phyloP scores from a whole-genome alignment of 2,888 invertebrate species.

The Melipona bicolor region DNA sequence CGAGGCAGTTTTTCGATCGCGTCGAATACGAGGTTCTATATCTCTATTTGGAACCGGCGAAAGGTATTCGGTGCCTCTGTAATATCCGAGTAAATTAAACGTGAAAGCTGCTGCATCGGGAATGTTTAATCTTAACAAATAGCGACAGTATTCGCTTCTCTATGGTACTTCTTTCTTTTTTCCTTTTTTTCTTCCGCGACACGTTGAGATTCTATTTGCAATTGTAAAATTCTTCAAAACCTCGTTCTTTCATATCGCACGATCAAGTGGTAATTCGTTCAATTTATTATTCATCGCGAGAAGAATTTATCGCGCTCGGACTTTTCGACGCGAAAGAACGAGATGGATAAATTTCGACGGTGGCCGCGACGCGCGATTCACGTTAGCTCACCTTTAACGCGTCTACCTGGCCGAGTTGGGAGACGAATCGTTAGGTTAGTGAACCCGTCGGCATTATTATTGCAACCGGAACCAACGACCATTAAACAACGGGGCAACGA shows the following conservation, averaged over 20 bases:
- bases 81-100: background rate
- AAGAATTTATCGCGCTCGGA: background rate
- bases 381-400: constrained; percentile 60
- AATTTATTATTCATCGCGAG: background rate
- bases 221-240: background rate
- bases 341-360: background rate
- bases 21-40: background rate
- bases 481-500: constrained; percentile 63
- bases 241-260: background rate
- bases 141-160: background rate
- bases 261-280: background rate
- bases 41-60: background rate
- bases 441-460: constrained; percentile 65
- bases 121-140: background rate
- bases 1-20: no score
- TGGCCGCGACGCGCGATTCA: background rate
- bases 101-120: background rate
- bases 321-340: background rate
- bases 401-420: constrained; percentile 49
- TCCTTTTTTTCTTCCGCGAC: no score
- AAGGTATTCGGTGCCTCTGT: background rate
- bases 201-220: background rate
- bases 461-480: constrained; percentile 62
- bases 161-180: background rate
- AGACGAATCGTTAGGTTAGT: constrained; percentile 64